These are phyloP conservation scores for Coptodon rendalli DNA, from an alignment of 2,113 vertebrate genomes.

Conservation along the genomic window DNA sequence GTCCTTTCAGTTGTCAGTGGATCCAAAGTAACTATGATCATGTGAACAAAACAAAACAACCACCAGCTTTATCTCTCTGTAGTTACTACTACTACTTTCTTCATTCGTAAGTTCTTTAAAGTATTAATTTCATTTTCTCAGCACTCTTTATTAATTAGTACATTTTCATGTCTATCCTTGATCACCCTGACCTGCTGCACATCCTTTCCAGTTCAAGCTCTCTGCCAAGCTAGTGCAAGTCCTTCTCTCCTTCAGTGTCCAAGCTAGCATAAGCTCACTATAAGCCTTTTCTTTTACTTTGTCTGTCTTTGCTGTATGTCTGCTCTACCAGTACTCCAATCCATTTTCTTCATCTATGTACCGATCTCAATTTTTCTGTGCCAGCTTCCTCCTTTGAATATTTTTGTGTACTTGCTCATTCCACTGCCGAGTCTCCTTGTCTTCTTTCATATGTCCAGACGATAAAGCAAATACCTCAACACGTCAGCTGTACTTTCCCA, in stretches of 20 bases:
- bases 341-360: neutral
- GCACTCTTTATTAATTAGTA: neutral
- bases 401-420: neutral
- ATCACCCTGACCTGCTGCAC: neutral
- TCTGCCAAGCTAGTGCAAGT: neutral
- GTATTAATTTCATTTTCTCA: neutral
- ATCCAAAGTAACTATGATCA: neutral
- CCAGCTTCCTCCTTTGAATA: neutral
- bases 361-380: rapidly evolving
- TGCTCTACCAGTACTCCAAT: rapidly evolving
- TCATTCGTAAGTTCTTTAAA: rapidly evolving
- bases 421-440: rapidly evolving
- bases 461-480: neutral
- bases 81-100: neutral
- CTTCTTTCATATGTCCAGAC: neutral
- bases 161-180: neutral
- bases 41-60: rapidly evolving
- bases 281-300: neutral
- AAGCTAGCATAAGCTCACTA: neutral
- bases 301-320: neutral
- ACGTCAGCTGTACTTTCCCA: neutral
- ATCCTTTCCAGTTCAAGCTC: neutral
- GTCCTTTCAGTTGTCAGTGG: neutral
- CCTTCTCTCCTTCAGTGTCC: neutral
- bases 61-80: neutral